Evolutionary conservation across 1,140 invertebrate species (phyloP), one percentile per base, ranked within the genome.

Genomic region (Oreohelix idahoensis): DNA sequence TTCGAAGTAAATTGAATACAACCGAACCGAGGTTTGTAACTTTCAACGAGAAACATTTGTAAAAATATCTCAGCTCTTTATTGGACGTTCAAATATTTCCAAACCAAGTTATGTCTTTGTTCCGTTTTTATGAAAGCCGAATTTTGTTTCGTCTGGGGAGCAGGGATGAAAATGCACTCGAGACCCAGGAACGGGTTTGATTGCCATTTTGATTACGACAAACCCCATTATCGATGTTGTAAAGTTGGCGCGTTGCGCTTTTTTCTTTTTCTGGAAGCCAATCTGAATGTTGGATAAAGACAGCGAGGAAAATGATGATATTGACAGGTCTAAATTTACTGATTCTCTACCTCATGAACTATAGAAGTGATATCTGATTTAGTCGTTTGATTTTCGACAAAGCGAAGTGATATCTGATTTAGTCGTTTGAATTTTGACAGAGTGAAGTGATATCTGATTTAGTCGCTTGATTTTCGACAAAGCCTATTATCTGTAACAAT

Each of bases 81-180:
- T 29, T 66, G 63, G 63, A 66, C 29, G 63, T 66, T 66, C 63
- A 66, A 66, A 66, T 66, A 66, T 66, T 66, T 66, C 63, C 29
- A 66, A 66, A 66, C 63, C n/a, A 23, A 32, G 29, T 66, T 66
- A 66, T 17, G 63, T 17, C 29, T 66, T 66, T 66, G 63, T 66
- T 29, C 1, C 17, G 63, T 66, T 66, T 66, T 66, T 66, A 66
- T 66, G 63, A 66, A 66, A 66, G 63, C 63, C 17, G 63, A 66
- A 32, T 32, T 29, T 66, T 29, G 63, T 66, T 29, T 66, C 63
- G 63, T 35, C 63, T 8, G 32, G 63, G 63, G 63, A 66, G 11
- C 29, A 5, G n/a, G 2, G 63, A 17, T 66, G 63, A 66, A 66
- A 66, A 66, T 32, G 63, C 63, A 66, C 63, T 32, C 5, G 63